Evolutionary conservation across 2,113 vertebrate species (phyloP).

Genomic region (Forbesichthys agassizii): DNA sequence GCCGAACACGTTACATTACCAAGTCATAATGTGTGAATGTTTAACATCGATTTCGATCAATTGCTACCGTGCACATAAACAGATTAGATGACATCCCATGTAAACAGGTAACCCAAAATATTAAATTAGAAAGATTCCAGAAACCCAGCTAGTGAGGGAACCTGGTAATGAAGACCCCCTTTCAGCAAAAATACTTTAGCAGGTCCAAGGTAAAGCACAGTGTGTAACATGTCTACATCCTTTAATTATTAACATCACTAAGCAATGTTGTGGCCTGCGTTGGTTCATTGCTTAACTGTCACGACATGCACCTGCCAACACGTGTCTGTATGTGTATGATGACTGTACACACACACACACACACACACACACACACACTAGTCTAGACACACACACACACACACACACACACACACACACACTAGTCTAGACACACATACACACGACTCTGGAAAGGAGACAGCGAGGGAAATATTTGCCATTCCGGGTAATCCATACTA

Average conservation of each 20-base stretch:
- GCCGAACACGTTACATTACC: too few species aligned
- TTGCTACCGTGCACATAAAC: too few species aligned
- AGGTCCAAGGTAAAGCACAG: constrained; percentile 9
- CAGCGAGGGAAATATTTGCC: constrained; percentile 32
- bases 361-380: not conserved
- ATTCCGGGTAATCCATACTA: constrained; percentile 49
- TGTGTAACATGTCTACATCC: constrained; percentile 17
- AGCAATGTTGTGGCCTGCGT: constrained; percentile 12
- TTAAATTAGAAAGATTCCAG: too few species aligned
- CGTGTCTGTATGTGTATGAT: constrained; percentile 17
- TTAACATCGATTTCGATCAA: too few species aligned
- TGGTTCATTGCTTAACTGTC: not conserved
- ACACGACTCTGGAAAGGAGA: constrained; percentile 8
- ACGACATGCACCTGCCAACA: constrained; percentile 15
- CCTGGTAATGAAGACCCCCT: not conserved
- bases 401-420: not conserved
- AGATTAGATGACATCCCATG: too few species aligned
- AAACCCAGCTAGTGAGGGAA: too few species aligned
- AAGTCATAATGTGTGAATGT: too few species aligned
- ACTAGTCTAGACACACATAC: not conserved
- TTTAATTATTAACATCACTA: constrained; percentile 32
- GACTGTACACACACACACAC: not conserved
- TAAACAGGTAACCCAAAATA: too few species aligned
- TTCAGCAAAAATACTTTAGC: not conserved
- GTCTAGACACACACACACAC: not conserved